Conservation (phyloP, 2,888 invertebrate species). For the Acanthosepion lycidas region DNA sequence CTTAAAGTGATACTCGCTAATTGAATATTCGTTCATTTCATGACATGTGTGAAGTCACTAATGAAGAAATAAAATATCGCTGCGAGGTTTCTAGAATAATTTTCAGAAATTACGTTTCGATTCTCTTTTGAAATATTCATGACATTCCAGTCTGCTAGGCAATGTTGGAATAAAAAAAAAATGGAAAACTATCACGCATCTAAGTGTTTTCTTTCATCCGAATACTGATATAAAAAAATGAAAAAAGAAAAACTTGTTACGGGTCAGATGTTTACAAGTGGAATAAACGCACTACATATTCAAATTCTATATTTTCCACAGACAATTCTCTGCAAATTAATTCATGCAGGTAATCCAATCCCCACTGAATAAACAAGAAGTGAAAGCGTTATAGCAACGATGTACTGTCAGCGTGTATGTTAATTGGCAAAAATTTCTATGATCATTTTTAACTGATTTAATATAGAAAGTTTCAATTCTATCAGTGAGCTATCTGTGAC, state of each 20-base stretch:
- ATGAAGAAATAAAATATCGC: not conserved
- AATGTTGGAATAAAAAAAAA: not conserved
- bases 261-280: not conserved
- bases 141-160: not conserved
- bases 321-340: not conserved
- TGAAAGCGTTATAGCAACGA: not conserved
- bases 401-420: not conserved
- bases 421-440: not conserved
- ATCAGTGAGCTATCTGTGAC: too few relatives aligned
- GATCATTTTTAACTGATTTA: not conserved
- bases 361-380: not conserved
- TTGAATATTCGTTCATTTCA: not conserved
- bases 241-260: not conserved
- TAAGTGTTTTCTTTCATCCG: not conserved
- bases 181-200: not conserved
- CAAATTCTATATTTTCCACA: not conserved
- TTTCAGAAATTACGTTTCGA: not conserved
- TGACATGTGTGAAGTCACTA: not conserved
- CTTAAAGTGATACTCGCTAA: not conserved
- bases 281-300: not conserved
- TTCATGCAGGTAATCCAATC: not conserved
- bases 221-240: not conserved
- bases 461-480: too few relatives aligned
- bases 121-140: constrained; percentile 2
- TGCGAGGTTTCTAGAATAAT: too few relatives aligned